These are phyloP conservation scores for Thysanoteuthis rhombus DNA, from an alignment of 2,888 invertebrate genomes.

Conservation along the genomic window DNA sequence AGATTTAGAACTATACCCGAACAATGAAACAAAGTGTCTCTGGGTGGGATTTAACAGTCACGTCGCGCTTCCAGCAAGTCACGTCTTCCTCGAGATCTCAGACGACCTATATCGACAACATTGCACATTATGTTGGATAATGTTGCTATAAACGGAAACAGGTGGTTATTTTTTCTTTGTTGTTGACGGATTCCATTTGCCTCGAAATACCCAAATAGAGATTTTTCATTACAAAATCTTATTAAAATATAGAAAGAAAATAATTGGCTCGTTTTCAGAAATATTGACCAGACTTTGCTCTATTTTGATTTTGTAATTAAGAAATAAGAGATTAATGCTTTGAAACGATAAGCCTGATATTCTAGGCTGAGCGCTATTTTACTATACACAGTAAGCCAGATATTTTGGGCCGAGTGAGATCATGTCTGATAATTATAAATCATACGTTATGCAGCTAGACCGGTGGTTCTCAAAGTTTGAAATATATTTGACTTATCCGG, in stretches of 20 bases:
- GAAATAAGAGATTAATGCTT: too few species aligned
- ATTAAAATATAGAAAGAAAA: neutral
- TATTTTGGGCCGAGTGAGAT: too few species aligned
- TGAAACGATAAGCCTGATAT: too few species aligned
- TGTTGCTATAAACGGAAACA: neutral
- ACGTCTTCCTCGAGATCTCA: neutral
- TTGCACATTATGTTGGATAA: neutral
- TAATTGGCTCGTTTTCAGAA: neutral
- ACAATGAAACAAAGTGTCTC: neutral
- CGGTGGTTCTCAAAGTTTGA: too few species aligned
- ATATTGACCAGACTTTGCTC: too few species aligned
- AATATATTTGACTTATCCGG: too few species aligned
- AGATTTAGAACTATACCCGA: neutral
- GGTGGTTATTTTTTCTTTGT: neutral
- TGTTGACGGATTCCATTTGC: neutral
- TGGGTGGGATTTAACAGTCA: neutral
- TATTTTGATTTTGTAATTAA: too few species aligned
- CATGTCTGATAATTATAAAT: too few species aligned
- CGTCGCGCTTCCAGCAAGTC: neutral
- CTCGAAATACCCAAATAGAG: neutral
- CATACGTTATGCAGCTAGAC: too few species aligned
- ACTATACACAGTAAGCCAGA: too few species aligned
- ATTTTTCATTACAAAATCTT: neutral
- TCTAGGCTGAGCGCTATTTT: too few species aligned
- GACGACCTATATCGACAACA: neutral